Conservation (phyloP, 2,888 invertebrate species). For the Caenorhabditis angaria region DNA sequence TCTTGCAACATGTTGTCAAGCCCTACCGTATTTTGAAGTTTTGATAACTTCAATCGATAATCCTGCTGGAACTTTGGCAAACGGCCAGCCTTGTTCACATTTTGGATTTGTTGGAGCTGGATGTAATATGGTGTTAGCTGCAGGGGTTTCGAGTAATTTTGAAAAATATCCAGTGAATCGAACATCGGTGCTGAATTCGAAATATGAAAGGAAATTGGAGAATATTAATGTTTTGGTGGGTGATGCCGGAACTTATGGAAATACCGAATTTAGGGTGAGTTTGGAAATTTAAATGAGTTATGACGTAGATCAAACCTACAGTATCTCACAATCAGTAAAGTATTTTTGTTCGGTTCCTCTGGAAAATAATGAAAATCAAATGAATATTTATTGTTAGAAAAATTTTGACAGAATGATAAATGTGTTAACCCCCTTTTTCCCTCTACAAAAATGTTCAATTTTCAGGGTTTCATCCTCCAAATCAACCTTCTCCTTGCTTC, state of each 20-base stretch:
- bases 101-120: slow-evolving; percentile 35
- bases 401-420: too few relatives aligned
- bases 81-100: slow-evolving; percentile 24
- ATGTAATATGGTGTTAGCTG: slow-evolving; percentile 19
- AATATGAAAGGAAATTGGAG: slow-evolving; percentile 15
- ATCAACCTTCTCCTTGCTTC: slow-evolving; percentile 9
- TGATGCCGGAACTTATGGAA: slow-evolving; percentile 7
- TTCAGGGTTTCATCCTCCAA: slow-evolving; percentile 24
- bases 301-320: too few relatives aligned
- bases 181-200: slow-evolving; percentile 9
- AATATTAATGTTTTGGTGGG: slow-evolving; percentile 23
- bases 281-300: slow-evolving; percentile 6
- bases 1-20: neutral
- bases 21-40: slow-evolving; percentile 18
- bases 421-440: too few relatives aligned
- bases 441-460: too few relatives aligned
- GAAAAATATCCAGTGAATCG: neutral
- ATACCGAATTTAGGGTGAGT: slow-evolving; percentile 17
- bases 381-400: too few relatives aligned
- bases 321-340: too few relatives aligned
- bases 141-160: slow-evolving; percentile 11
- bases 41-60: slow-evolving; percentile 34
- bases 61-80: slow-evolving; percentile 26
- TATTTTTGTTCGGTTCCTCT: too few relatives aligned
- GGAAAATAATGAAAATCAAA: too few relatives aligned